Conservation (phyloP, 2,888 invertebrate genomes). For the Ditula angustiorana region DNA sequence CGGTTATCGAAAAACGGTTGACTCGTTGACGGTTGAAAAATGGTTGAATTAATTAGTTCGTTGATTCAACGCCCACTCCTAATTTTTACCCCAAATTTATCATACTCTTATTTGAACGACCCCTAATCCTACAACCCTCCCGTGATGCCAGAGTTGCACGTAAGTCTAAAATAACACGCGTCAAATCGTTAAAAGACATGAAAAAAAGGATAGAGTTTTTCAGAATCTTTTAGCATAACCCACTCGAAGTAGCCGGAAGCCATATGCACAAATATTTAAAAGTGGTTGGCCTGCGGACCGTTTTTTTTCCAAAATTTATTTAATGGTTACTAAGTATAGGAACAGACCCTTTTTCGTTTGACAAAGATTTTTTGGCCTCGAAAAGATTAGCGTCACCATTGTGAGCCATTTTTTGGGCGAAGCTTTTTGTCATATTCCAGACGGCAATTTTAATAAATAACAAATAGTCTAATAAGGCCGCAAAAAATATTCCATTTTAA, state of each 20-base stretch:
- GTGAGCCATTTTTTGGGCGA: conserved; percentile 72
- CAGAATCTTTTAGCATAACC: conserved; percentile 79
- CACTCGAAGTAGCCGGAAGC: conserved; percentile 84
- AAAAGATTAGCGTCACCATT: conserved; percentile 79
- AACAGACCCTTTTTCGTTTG: conserved; percentile 75
- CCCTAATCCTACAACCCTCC: background rate
- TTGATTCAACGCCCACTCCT: no score
- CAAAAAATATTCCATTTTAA: conserved; percentile 66
- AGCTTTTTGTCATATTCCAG: conserved; percentile 68
- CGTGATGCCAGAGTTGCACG: conserved; percentile 47
- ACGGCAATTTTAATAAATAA: conserved; percentile 80
- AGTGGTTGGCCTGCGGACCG: conserved; percentile 73
- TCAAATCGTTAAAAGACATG: conserved; percentile 53
- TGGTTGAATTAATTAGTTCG: no score
- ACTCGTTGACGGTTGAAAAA: no score
- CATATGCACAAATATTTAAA: conserved; percentile 84
- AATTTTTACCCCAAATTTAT: no score
- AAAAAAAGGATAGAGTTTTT: conserved; percentile 56
- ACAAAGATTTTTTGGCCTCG: conserved; percentile 70
- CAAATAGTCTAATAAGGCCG: conserved; percentile 68
- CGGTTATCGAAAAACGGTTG: no score
- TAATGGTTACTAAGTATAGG: conserved; percentile 81
- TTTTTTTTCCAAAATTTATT: conserved; percentile 78
- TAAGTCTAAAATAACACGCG: conserved; percentile 69
- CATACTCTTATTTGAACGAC: background rate